These are phyloP conservation scores for Coreius guichenoti DNA, from an alignment of 2,797 vertebrate species.

Conservation along the genomic window DNA sequence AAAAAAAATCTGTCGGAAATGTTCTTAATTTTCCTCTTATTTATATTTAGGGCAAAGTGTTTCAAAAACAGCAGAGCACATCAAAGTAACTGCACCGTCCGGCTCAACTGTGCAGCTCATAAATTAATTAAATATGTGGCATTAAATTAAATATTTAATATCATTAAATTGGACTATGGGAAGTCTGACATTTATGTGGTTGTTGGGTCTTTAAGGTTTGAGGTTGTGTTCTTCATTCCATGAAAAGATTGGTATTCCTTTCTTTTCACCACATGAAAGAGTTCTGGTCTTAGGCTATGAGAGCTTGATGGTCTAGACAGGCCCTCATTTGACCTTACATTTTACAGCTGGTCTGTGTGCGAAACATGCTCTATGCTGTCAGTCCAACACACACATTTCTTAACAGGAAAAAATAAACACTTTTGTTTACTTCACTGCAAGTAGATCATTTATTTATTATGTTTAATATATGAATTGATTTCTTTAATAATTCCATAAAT, in stretches of 20 bases:
- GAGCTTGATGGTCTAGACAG: slow-evolving; percentile 4
- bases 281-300: neutral
- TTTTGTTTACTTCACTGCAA: neutral
- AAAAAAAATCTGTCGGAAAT: neutral
- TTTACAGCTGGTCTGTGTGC: neutral
- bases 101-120: neutral
- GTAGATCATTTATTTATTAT: neutral
- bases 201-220: neutral
- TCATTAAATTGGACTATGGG: neutral
- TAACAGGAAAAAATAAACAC: neutral
- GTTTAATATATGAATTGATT: neutral
- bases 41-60: neutral
- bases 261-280: slow-evolving; percentile 31
- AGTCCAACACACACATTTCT: slow-evolving; percentile 18
- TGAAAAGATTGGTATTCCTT: slow-evolving; percentile 1
- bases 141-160: too few species aligned
- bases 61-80: neutral
- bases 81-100: neutral
- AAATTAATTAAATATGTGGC: neutral
- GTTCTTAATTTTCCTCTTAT: too few species aligned
- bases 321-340: neutral
- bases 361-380: neutral
- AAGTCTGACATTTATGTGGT: neutral
- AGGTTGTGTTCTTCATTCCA: neutral
- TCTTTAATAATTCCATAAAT: neutral